Evolutionary conservation across 2,888 invertebrate genomes (phyloP).

Genomic region (Melanostoma mellinum): DNA sequence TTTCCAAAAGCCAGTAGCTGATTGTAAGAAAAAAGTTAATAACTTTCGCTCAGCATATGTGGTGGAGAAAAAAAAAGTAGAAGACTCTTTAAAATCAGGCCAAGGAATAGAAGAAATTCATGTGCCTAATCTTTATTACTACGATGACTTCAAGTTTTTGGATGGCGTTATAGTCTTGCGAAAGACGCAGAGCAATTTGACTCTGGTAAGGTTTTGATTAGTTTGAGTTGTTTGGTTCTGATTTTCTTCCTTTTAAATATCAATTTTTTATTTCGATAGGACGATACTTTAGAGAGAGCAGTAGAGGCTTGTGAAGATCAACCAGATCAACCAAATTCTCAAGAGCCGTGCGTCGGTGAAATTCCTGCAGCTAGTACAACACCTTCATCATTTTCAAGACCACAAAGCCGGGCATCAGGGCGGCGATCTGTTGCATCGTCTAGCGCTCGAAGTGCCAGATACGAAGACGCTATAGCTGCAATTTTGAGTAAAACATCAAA

Average conservation of each 20-base stretch:
- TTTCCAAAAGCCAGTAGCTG: not conserved
- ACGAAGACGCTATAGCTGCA: slow-evolving; percentile 7
- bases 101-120: slow-evolving; percentile 4
- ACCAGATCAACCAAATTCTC: not conserved
- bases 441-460: slow-evolving; percentile 1
- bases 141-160: slow-evolving; percentile 8
- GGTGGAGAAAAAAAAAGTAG: not conserved
- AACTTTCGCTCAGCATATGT: slow-evolving; percentile 1
- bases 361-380: not conserved
- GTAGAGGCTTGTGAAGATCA: slow-evolving; percentile 7
- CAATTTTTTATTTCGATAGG: not conserved
- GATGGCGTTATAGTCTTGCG: slow-evolving; percentile 7
- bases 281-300: slow-evolving; percentile 8
- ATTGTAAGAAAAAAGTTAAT: not conserved
- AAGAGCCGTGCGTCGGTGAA: not conserved
- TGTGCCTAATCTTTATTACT: not conserved
- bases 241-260: too few relatives aligned
- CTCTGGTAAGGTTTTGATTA: slow-evolving; percentile 1
- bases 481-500: not conserved
- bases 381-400: not conserved
- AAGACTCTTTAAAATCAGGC: slow-evolving; percentile 5
- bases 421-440: not conserved
- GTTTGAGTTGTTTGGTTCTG: not conserved
- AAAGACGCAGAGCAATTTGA: not conserved
- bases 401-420: not conserved